phyloP scores from a whole-genome alignment of 2,797 vertebrate genomes.

The Glossophaga mutica region DNA sequence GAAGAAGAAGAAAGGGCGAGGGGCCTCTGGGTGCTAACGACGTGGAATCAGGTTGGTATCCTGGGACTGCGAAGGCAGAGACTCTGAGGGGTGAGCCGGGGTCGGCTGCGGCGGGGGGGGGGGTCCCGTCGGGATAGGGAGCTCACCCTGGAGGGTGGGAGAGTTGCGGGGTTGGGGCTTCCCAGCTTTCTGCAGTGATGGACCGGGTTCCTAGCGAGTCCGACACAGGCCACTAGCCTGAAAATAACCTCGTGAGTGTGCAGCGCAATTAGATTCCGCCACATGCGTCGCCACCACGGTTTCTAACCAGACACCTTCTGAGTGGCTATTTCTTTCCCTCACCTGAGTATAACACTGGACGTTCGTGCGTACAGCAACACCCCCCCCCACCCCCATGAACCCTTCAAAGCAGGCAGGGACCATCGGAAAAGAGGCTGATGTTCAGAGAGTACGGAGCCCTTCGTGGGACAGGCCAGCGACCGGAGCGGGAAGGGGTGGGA shows the following conservation, averaged over 20 bases:
- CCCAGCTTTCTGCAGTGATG: neutral
- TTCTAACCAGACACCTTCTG: neutral
- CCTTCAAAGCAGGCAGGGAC: neutral
- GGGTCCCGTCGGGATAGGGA: rapidly evolving
- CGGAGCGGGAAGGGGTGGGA: rapidly evolving
- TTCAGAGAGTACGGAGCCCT: rapidly evolving
- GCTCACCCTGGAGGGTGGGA: neutral
- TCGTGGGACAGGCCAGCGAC: rapidly evolving
- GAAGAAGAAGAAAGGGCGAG: neutral
- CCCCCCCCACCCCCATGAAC: neutral
- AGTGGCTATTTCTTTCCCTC: neutral
- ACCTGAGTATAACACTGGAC: rapidly evolving
- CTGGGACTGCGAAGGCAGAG: neutral
- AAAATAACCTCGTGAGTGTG: too few relatives aligned
- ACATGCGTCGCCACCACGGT: neutral
- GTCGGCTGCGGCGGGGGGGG: too few relatives aligned
- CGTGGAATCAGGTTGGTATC: neutral
- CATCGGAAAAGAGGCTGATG: neutral
- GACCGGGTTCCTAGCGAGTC: neutral
- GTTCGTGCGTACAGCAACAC: neutral
- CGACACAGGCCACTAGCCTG: too few relatives aligned
- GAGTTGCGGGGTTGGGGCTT: neutral
- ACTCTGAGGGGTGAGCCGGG: neutral
- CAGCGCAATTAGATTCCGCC: neutral
- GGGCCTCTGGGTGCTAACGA: neutral